Evolutionary conservation across 2,888 invertebrate genomes (phyloP).

Genomic region (Sinelater perroti): DNA sequence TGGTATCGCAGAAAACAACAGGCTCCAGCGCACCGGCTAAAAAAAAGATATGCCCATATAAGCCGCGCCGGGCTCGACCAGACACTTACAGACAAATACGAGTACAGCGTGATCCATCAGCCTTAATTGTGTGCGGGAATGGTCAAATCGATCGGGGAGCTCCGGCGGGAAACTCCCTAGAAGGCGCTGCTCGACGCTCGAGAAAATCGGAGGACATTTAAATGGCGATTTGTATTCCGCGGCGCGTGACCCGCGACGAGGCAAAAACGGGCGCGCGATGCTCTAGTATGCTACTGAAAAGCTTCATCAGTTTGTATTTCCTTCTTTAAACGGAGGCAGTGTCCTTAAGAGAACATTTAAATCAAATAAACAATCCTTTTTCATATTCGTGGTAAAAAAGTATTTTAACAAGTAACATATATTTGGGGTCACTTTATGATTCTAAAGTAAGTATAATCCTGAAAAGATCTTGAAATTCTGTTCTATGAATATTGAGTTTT

Average conservation of each 20-base stretch:
- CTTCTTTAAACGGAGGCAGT: too few species aligned
- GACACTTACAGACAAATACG: slow-evolving; percentile 27
- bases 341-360: too few species aligned
- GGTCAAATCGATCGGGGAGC: slow-evolving; percentile 14
- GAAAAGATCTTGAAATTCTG: too few species aligned
- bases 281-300: too few species aligned
- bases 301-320: too few species aligned
- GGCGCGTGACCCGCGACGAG: slow-evolving; percentile 4
- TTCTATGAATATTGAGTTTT: too few species aligned
- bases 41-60: slow-evolving; percentile 25
- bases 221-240: slow-evolving; percentile 9
- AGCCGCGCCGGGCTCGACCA: slow-evolving; percentile 8
- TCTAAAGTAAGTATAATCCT: too few species aligned
- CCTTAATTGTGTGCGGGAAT: slow-evolving; percentile 19
- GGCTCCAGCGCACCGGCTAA: slow-evolving; percentile 5
- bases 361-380: too few species aligned
- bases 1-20: slow-evolving; percentile 1
- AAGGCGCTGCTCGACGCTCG: slow-evolving; percentile 1
- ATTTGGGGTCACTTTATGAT: too few species aligned
- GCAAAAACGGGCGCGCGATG: too few species aligned
- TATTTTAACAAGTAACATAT: too few species aligned
- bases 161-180: slow-evolving; percentile 5
- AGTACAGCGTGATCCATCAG: slow-evolving; percentile 17
- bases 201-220: slow-evolving; percentile 10
- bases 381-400: too few species aligned